phyloP scores from a whole-genome alignment of 2,797 vertebrate species.

The Gallirallus australis region DNA sequence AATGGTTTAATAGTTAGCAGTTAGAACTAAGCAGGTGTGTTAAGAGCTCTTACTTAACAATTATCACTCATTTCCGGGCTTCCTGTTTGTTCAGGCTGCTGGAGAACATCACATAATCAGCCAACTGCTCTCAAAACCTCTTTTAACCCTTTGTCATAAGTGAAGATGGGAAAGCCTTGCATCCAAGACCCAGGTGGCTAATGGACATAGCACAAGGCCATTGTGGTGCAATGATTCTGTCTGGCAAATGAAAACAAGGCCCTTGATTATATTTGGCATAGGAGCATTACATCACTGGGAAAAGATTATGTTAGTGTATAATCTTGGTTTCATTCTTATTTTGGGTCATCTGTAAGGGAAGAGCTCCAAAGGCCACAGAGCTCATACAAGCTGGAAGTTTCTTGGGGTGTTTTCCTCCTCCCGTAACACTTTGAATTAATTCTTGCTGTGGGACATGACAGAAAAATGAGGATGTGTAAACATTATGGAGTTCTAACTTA shows the following conservation, averaged over 20 bases:
- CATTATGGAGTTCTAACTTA: neutral
- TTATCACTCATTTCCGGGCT: slow-evolving; percentile 76
- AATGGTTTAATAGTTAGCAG: slow-evolving; percentile 72
- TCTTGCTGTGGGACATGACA: neutral
- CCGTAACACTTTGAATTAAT: neutral
- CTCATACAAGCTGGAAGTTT: neutral
- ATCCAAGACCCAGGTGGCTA: rapidly evolving
- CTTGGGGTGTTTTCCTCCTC: neutral
- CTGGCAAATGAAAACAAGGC: neutral
- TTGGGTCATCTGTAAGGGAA: neutral
- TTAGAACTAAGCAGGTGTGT: slow-evolving; percentile 75
- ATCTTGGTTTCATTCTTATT: neutral
- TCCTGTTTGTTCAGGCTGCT: slow-evolving; percentile 74
- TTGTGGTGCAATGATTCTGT: neutral
- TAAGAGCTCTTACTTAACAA: slow-evolving; percentile 74
- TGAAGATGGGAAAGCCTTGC: neutral
- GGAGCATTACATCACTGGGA: neutral
- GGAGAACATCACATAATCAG: slow-evolving; percentile 53
- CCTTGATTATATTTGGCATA: neutral
- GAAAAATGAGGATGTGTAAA: neutral
- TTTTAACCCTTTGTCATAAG: slow-evolving; percentile 43
- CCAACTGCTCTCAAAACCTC: neutral
- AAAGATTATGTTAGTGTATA: neutral
- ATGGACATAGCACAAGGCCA: neutral
- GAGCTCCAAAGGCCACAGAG: neutral